Conservation (phyloP, 2,797 vertebrate genomes). For the Miichthys miiuy region DNA sequence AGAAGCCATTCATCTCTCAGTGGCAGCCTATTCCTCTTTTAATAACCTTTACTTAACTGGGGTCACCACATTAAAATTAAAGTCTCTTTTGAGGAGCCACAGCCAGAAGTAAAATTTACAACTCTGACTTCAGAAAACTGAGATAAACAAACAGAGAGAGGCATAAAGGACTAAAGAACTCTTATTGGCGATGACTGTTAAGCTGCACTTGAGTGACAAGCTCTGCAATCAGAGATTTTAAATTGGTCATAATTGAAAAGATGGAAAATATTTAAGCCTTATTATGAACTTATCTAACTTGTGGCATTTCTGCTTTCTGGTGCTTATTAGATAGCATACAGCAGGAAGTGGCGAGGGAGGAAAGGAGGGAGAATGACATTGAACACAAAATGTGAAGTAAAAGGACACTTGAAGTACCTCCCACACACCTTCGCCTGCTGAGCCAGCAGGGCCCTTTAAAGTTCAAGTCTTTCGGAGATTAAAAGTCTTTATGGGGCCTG, state of each 20-base stretch:
- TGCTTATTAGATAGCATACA: not conserved
- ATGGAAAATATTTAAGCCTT: not conserved
- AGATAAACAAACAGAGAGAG: not conserved
- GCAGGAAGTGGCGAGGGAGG: not conserved
- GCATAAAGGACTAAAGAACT: not conserved
- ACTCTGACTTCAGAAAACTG: not conserved
- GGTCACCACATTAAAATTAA: constrained; percentile 7
- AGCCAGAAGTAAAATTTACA: constrained; percentile 4
- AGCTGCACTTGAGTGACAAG: not conserved
- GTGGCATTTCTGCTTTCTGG: not conserved
- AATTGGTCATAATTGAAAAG: not conserved
- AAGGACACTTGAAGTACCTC: constrained; percentile 43
- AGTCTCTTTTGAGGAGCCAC: constrained; percentile 19
- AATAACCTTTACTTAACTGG: not conserved
- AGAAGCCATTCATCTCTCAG: constrained; percentile 8
- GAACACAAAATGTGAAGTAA: constrained; percentile 3
- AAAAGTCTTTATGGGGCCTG: constrained; percentile 27
- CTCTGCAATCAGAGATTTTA: not conserved
- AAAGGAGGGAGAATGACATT: constrained; percentile 15
- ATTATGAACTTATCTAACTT: not conserved
- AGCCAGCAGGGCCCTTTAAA: constrained; percentile 43
- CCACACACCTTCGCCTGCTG: constrained; percentile 26
- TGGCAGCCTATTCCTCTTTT: not conserved
- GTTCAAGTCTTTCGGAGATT: constrained; percentile 40
- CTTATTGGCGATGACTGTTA: not conserved